Evolutionary conservation across 2,797 vertebrate species (phyloP).

Genomic region (Ptychobarbus kaznakovi): DNA sequence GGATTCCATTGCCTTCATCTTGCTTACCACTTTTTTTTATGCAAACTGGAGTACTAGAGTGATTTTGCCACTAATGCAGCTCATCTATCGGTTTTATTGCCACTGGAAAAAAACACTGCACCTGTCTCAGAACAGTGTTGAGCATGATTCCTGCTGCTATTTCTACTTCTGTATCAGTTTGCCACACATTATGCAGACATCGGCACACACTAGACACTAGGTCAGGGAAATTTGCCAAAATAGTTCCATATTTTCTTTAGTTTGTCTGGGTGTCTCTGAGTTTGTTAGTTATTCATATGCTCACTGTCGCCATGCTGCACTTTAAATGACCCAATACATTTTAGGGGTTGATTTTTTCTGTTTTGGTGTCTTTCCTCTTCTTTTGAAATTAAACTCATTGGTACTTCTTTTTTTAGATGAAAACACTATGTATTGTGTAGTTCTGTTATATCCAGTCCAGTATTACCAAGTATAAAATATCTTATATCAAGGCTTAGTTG

Average conservation of each 20-base stretch:
- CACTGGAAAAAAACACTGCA: constrained; percentile 24
- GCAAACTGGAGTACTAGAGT: neutral
- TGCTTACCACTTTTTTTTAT: neutral
- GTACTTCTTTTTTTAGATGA: neutral
- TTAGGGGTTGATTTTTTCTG: neutral
- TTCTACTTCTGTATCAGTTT: constrained; percentile 50
- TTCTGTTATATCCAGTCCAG: neutral
- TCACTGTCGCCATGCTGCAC: constrained; percentile 1
- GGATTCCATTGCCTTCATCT: neutral
- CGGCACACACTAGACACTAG: constrained; percentile 33
- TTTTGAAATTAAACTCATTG: neutral
- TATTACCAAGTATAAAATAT: neutral
- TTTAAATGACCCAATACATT: constrained; percentile 5
- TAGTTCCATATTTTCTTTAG: constrained; percentile 33
- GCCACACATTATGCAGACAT: constrained; percentile 27
- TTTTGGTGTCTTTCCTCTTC: neutral
- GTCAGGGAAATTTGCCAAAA: constrained; percentile 47
- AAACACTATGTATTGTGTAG: neutral
- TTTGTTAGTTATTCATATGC: constrained; percentile 35
- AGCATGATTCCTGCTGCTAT: constrained; percentile 48
- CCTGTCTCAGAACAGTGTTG: constrained; percentile 32
- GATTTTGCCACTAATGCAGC: neutral
- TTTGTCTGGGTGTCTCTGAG: neutral
- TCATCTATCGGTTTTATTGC: constrained; percentile 20
- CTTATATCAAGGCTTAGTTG: neutral